Evolutionary conservation across 2,888 invertebrate genomes (phyloP), one percentile per base, ranked within the genome.

Genomic region (Zeuzera pyrina): DNA sequence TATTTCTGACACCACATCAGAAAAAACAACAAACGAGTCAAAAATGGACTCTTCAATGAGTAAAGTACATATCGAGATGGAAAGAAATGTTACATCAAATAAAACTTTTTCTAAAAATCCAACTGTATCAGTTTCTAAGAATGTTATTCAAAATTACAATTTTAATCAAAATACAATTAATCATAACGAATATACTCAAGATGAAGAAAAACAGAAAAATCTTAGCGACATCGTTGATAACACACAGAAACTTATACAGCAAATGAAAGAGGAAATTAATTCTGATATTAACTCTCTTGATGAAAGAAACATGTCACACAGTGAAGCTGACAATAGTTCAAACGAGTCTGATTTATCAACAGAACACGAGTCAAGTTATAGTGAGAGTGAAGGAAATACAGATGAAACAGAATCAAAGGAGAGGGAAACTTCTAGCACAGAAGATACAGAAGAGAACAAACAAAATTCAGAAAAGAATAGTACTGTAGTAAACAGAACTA

Each of bases 191-290:
- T n/a, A n/a, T n/a, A n/a, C 8, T 19, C 15, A 16, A 35, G 35
- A 39, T 12, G 38, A 26, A 36, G 72, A 76, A 37, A 78, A 66
- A 49, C 35, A 65, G 2, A 73, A 52, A 35, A 81, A 83, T 41
- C 53, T 83, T 14, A 73, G 64, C 41, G 87, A 87, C 39, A 77
- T 88, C 30, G 87, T 88, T 5, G 85, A 85, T 48, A 84, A 86
- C 35, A 88, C 88, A 0, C 88, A 88, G 56, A 79, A 77, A 35
- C 52, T 88, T 24, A 88, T 88, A 38, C 86, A 88, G 43, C 88
- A 88, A 65, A 88, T 88, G 88, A 87, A 85, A 54, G 86, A 87
- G 47, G 88, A 88, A 76, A 87, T 88, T 21, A 86, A 85, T 57
- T 83, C 78, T 14, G 86, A 86, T 49, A 87, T 88, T 46, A 86